Evolutionary conservation across 2,113 vertebrate genomes (phyloP), one percentile per base, ranked within the genome.

Genomic region (Oryzias woworae): DNA sequence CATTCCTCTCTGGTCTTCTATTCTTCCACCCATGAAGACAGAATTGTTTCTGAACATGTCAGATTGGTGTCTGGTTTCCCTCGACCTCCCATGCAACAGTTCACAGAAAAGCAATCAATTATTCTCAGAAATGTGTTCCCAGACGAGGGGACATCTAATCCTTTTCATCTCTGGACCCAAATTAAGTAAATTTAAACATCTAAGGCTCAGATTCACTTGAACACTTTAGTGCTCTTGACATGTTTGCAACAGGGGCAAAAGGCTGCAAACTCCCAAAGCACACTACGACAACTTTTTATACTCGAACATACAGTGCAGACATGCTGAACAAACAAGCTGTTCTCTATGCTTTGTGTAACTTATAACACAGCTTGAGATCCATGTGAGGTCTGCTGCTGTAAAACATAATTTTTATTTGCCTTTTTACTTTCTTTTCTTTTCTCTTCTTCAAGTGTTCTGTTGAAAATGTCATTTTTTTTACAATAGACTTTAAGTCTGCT

Each of bases 21-120:
- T 18, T n/a, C 67, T 16, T 26, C 41, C 43, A n/a, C 24, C 50
- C 53, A 36, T 12, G 36, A 36, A 36, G 36, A 3, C 10, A 36
- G 36, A 62, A 51, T 63, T 18, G 26, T 62, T 36, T 41, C 52
- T 44, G 48, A 65, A 57, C 53, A 7, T 31, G 20, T 23, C 2
- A 43, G 28, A 45, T 57, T 28, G 67, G 76, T 69, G 71, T 80
- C 71, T 62, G 63, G 48, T 84, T 78, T 79, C 55, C 23, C 66
- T 73, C 22, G 20, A 56, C 58, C 77, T 76, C 70, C 61, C 58
- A 26, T 67, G 57, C 61, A 71, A 71, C 80, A 45, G 42, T 75
- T 83, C 82, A 43, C 61, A 48, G 82, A 78, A 48, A 86, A 72
- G 42, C 66, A 82, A 83, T 85, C 75, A 76, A 74, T 80, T 80